phyloP scores from a whole-genome alignment of 2,888 invertebrate species.

The Antitype chi region DNA sequence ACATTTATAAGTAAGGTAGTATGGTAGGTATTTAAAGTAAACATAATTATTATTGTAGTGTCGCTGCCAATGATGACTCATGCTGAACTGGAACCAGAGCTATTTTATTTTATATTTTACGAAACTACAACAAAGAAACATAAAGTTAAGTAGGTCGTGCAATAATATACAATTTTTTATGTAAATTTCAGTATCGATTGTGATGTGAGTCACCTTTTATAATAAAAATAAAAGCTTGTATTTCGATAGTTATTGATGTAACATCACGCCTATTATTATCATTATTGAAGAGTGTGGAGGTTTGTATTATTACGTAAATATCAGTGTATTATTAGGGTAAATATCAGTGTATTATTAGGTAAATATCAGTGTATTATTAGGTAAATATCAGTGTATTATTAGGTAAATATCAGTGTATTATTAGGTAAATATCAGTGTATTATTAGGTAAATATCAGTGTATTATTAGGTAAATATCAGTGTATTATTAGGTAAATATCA shows the following conservation, averaged over 20 bases:
- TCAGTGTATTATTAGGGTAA: too few species aligned
- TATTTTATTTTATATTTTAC: background rate
- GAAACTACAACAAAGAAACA: background rate
- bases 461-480: too few species aligned
- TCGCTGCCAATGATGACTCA: background rate
- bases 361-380: too few species aligned
- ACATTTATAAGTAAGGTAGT: background rate
- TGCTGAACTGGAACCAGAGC: background rate
- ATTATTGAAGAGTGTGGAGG: background rate
- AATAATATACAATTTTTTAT: constrained; percentile 7
- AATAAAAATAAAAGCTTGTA: background rate
- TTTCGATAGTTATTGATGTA: background rate
- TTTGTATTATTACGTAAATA: background rate
- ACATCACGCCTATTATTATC: background rate
- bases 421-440: too few species aligned
- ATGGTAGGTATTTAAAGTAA: background rate
- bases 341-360: too few species aligned
- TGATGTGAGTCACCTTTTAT: constrained; percentile 1
- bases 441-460: too few species aligned
- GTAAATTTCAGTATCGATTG: background rate
- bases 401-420: too few species aligned
- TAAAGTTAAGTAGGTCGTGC: background rate
- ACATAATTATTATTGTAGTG: background rate
- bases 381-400: too few species aligned
- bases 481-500: too few species aligned